Conservation (phyloP, 92 coral and sea anemone genomes). For the Hydrozoanthus gracilis region DNA sequence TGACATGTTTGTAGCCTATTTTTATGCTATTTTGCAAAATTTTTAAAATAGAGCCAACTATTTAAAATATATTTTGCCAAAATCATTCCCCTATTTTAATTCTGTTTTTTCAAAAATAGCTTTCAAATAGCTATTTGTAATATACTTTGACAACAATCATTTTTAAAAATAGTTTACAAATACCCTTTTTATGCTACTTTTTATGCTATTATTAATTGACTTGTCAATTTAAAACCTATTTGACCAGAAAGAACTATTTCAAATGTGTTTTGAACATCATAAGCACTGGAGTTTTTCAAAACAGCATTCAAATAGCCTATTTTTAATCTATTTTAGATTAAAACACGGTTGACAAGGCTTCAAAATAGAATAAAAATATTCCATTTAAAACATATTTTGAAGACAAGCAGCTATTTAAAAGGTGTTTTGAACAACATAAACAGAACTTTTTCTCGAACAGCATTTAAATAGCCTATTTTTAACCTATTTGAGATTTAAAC, state of each 20-base stretch:
- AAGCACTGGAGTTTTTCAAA: constrained; percentile 11
- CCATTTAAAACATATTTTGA: background rate
- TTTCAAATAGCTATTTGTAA: background rate
- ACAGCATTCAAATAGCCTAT: constrained; percentile 7
- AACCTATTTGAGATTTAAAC: background rate
- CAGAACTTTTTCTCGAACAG: background rate
- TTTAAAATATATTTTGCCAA: background rate
- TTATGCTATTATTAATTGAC: background rate
- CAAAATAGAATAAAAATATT: background rate
- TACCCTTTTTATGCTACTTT: background rate
- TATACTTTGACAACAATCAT: background rate
- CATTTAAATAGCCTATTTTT: background rate
- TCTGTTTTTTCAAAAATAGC: background rate
- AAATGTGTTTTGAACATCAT: background rate
- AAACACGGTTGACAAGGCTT: background rate
- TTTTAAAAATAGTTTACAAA: constrained; percentile 4
- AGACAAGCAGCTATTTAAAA: no score
- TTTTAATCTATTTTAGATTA: background rate
- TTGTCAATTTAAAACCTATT: constrained; percentile 6
- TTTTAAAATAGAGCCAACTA: constrained; percentile 7
- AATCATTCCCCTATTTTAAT: background rate
- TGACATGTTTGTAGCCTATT: no score
- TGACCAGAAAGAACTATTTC: background rate
- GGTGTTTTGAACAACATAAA: background rate
- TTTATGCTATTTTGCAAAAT: constrained; percentile 2